Base-by-base conservation (phyloP, 2,113 vertebrate genomes). In the Rhinolophus ferrumequinum region DNA sequence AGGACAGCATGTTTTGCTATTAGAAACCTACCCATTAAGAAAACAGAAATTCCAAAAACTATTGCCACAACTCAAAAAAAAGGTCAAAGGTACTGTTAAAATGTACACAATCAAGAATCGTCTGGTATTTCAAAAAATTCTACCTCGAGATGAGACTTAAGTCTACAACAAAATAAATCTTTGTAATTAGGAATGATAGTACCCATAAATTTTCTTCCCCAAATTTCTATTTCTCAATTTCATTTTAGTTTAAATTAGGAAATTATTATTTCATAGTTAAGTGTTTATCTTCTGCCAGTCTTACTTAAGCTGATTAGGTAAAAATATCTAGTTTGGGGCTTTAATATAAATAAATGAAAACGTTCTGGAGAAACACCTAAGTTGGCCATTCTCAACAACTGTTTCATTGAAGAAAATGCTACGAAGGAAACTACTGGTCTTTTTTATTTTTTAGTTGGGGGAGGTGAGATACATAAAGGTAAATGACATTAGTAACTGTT, bases 201-300 rank as follows among this genome's bases (percentile, higher is more conserved):
- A 33, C 3, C 14, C 62, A 44, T 77, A 50, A 84, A 44, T 54
- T 44, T 90, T 88, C 70, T 52, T 84, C 84, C 62, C 81, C 72
- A 62, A 67, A 56, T 64, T 21, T 41, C 58, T 70, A 82, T 86
- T 93, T 88, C 76, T 83, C 93, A 95, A 26, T 33, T n/a, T 79
- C n/a, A 91, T 87, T 86, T 67, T 24, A 89, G 22, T 64, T 35
- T 75, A 47, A 97, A 80, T 50, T 47, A 86, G n/a, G 7, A 88
- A 84, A 88, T 58, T 64, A 88, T 18, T 67, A 86, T 50, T 52
- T 81, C 52, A 58, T 47, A 83, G 69, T 70, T 91, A 87, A 70
- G 19, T 80, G n/a, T 13, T 35, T 67, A 21, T 83, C 79, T 85
- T 90, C 28, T 38, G 15, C 26, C 70, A 73, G 35, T 56, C 56